phyloP scores from a whole-genome alignment of 2,797 vertebrate species.

The Enteromius thamalakanensis region DNA sequence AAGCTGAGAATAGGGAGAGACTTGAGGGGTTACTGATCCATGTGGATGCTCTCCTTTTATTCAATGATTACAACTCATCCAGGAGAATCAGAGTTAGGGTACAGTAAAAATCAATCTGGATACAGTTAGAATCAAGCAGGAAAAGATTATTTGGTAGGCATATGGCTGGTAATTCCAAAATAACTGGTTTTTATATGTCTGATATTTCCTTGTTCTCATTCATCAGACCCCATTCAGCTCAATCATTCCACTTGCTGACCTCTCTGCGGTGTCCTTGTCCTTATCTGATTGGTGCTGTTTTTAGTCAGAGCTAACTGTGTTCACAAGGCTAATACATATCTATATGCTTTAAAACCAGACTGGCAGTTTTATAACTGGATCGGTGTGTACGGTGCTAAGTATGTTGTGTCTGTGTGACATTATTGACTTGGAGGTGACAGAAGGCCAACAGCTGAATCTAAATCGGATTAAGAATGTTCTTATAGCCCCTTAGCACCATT shows the following conservation, averaged over 20 bases:
- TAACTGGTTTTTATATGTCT: background rate
- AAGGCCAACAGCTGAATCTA: conserved; percentile 37
- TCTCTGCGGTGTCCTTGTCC: conserved; percentile 18
- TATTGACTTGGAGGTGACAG: conserved; percentile 45
- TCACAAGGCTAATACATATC: conserved; percentile 30
- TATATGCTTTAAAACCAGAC: conserved; percentile 29
- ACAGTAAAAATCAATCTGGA: background rate
- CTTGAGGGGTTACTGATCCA: conserved; percentile 12
- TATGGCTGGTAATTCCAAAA: background rate
- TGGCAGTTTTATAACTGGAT: conserved; percentile 41
- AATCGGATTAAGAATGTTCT: conserved; percentile 23
- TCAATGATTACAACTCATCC: conserved; percentile 37
- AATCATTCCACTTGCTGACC: background rate
- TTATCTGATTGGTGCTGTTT: conserved; percentile 41
- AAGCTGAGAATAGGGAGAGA: conserved; percentile 1
- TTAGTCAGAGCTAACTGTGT: conserved; percentile 12
- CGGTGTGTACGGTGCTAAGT: conserved; percentile 1
- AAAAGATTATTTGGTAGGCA: background rate
- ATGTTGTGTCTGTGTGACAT: conserved; percentile 53
- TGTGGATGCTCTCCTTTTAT: conserved; percentile 22
- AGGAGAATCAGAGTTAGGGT: conserved; percentile 9
- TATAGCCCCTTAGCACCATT: conserved; percentile 3
- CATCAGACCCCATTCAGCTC: background rate
- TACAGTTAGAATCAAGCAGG: background rate
- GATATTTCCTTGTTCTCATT: background rate